Base-by-base conservation (phyloP, 2,888 invertebrate genomes). In the Autographa gamma region DNA sequence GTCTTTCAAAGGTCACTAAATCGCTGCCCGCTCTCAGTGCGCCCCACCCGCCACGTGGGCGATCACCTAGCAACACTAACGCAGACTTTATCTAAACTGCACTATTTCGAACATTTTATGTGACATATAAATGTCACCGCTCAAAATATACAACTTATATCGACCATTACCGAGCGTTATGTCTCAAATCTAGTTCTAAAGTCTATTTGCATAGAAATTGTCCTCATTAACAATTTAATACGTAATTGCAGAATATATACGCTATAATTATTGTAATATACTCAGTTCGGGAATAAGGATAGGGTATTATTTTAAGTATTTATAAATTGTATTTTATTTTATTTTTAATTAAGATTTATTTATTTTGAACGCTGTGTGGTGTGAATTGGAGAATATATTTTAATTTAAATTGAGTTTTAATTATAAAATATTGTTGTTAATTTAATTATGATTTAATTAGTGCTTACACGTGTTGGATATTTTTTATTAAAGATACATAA, bases 21-120 rank as follows among this genome's bases (percentile, higher is more conserved):
- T 61, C 74, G 81, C 78, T 77, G 6, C 0, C 9, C 77, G 78
- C 80, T 76, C 0, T 1, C 31, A 65, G 1, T 63, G 25, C 8
- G 0, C 8, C 59, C 77, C 16, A 1, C 41, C 54, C 31, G 14
- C 31, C 31, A 66, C 69, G 85, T 86, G 80, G 85, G 87, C 76
- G 87, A 77, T 65, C 76, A 71, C 56, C 80, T 73, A 81, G 76
- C 76, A 77, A 74, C 76, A 81, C 85, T 85, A 89, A 88, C 79
- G 82, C 85, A 83, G 71, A 54, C 75, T 80, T 87, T 90, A 91
- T 90, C 91, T 91, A 84, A 88, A 90, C 85, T 88, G 83, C 84
- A 85, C 86, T 83, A 88, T 89, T 90, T 84, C 84, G 77, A 78
- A 81, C 83, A 85, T 88, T 89, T 90, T 88, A 90, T 91, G 88